Conservation (phyloP, 2,113 vertebrate genomes). For the Pristiophorus japonicus region DNA sequence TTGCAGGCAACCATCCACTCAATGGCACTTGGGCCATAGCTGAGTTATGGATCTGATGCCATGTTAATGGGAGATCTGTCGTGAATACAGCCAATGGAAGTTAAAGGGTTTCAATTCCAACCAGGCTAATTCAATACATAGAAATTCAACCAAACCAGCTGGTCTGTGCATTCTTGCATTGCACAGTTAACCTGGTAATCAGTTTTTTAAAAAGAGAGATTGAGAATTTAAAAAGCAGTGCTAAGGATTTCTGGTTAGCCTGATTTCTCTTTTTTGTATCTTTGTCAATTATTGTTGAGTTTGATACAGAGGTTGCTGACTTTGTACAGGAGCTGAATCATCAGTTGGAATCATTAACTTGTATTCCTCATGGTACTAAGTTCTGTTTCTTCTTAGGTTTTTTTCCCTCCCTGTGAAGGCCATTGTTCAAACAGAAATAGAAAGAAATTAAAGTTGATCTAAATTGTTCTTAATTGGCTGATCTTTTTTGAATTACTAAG, state of each 20-base stretch:
- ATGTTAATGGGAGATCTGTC: no score
- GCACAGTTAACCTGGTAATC: background rate
- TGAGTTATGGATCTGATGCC: background rate
- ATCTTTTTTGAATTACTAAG: no score
- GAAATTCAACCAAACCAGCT: background rate
- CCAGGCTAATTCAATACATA: background rate
- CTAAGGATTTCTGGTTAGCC: background rate
- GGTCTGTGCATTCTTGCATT: background rate
- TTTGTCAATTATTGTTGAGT: background rate
- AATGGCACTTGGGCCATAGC: background rate
- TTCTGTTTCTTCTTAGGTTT: background rate
- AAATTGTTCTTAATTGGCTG: no score
- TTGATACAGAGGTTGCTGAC: background rate
- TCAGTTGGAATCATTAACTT: background rate
- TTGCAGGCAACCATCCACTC: background rate
- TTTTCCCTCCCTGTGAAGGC: background rate
- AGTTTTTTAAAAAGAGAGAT: background rate
- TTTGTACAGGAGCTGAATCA: background rate
- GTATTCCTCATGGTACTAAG: background rate
- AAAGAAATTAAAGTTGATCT: constrained; percentile 18
- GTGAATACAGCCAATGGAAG: background rate
- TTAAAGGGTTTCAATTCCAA: background rate
- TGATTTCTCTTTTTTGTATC: background rate
- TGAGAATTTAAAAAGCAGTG: background rate
- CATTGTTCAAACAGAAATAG: background rate